Conservation (phyloP, 1,140 invertebrate genomes). For the Cydia splendana region DNA sequence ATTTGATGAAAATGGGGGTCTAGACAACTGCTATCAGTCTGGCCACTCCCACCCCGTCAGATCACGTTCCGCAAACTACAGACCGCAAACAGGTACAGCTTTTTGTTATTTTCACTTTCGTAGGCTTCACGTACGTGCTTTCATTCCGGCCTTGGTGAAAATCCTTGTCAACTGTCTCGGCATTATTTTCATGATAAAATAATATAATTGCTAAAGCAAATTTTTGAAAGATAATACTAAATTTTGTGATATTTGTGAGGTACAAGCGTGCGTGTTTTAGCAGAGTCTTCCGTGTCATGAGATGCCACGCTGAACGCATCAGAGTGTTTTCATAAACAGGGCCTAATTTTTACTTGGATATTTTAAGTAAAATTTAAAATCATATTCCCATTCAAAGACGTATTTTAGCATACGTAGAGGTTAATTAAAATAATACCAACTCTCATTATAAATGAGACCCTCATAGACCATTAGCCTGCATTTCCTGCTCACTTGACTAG, state of each 20-base stretch:
- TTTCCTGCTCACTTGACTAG: conserved; percentile 34
- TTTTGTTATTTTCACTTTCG: conserved; percentile 68
- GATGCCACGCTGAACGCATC: no score
- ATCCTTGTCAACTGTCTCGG: conserved; percentile 49
- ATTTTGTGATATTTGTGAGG: no score
- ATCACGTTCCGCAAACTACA: conserved; percentile 75
- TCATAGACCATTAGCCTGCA: not conserved
- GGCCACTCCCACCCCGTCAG: conserved; percentile 65
- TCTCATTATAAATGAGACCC: not conserved
- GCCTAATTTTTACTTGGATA: no score
- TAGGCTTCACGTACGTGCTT: conserved; percentile 53
- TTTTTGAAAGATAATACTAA: no score
- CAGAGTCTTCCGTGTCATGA: no score
- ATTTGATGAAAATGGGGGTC: conserved; percentile 46
- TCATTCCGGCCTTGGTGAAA: conserved; percentile 47
- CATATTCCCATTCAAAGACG: not conserved
- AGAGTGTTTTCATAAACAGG: no score
- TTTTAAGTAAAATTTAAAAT: not conserved
- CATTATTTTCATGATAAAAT: conserved; percentile 34
- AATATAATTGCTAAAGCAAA: not conserved
- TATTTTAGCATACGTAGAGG: not conserved
- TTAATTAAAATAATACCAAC: not conserved
- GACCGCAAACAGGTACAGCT: conserved; percentile 68
- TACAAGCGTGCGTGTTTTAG: no score
- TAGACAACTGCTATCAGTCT: conserved; percentile 46